These are phyloP conservation scores for Motacilla tschutschensis DNA, from an alignment of 2,113 vertebrate species.

Conservation along the genomic window DNA sequence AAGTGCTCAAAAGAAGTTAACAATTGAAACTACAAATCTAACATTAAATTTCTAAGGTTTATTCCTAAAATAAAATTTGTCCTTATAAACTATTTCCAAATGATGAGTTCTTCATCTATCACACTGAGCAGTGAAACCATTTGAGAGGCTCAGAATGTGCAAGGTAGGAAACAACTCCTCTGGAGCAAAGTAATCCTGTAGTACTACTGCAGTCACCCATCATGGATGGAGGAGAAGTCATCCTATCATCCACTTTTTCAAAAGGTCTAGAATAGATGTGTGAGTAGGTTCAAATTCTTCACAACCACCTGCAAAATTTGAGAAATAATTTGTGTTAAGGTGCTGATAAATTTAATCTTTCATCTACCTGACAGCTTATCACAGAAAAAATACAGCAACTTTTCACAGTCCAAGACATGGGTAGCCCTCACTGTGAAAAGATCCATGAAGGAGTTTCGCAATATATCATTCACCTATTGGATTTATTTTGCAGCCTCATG, in stretches of 20 bases:
- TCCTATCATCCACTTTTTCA: background rate
- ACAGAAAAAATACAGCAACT: background rate
- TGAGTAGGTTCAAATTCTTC: background rate
- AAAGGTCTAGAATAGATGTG: background rate
- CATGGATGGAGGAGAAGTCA: background rate
- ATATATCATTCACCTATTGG: background rate
- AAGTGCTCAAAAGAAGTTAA: background rate
- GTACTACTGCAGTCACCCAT: background rate
- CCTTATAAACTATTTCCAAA: background rate
- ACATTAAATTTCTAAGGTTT: background rate
- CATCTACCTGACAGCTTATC: background rate
- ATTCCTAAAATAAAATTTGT: background rate
- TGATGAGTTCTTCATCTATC: background rate
- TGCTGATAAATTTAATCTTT: background rate
- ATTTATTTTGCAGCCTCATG: background rate
- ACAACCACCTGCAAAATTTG: background rate
- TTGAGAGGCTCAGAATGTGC: background rate
- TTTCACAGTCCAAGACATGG: background rate
- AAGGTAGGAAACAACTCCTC: background rate
- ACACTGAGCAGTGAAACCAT: background rate
- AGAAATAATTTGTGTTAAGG: background rate
- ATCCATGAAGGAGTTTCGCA: background rate
- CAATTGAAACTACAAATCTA: background rate
- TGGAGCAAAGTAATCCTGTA: background rate
- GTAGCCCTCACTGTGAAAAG: background rate